Conservation (phyloP, 2,113 vertebrate genomes). For the Colistium nudipinnis region DNA sequence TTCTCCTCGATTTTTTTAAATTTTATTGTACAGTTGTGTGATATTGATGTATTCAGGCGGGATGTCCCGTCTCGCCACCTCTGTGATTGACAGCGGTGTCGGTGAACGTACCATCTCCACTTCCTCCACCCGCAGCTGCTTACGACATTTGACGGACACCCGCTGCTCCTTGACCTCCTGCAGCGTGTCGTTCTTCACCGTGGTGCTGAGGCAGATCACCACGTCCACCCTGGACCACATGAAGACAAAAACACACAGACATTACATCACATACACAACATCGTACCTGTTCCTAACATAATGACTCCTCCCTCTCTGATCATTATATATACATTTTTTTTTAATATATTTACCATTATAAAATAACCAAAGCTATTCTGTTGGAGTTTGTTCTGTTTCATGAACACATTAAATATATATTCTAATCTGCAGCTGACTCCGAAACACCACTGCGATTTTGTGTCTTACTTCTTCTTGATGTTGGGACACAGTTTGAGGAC, state of each 20-base stretch:
- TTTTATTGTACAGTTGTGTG: too few species aligned
- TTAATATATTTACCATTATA: too few species aligned
- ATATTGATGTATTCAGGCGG: too few species aligned
- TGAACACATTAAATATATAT: neutral
- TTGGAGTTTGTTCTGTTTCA: too few species aligned
- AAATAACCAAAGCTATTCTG: too few species aligned
- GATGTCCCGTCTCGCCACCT: too few species aligned
- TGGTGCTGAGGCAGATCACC: constrained; percentile 95
- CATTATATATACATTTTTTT: too few species aligned
- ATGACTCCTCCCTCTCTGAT: too few species aligned
- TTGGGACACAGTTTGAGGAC: constrained; percentile 96
- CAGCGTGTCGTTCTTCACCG: constrained; percentile 94
- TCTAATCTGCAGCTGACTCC: neutral
- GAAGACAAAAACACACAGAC: neutral
- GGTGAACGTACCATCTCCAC: constrained; percentile 90
- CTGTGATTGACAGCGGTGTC: neutral
- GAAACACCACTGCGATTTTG: neutral
- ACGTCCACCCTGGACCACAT: constrained; percentile 88
- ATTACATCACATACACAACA: too few species aligned
- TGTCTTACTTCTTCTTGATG: constrained; percentile 93
- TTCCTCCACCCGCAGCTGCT: constrained; percentile 94
- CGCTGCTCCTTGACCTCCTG: constrained; percentile 95
- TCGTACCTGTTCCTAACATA: neutral
- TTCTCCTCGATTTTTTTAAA: too few species aligned
- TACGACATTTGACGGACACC: constrained; percentile 93